Evolutionary conservation across 2,888 invertebrate genomes (phyloP).

Genomic region (Lycaena phlaeas): DNA sequence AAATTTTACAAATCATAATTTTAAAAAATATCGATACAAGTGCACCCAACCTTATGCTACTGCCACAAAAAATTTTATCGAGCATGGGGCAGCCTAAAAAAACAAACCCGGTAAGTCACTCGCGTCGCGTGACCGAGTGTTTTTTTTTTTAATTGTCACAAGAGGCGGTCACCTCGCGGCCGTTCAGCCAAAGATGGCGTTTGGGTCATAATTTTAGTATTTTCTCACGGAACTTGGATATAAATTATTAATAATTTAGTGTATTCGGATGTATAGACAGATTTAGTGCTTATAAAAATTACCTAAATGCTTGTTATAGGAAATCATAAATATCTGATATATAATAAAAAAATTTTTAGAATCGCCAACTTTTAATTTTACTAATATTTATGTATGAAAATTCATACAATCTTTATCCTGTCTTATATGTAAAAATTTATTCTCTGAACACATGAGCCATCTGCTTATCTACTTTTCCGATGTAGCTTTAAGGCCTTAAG

Average conservation of each 20-base stretch:
- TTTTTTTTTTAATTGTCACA: conserved; percentile 65
- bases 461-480: too few relatives aligned
- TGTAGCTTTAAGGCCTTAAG: too few relatives aligned
- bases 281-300: too few relatives aligned
- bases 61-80: conserved; percentile 72
- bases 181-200: conserved; percentile 8
- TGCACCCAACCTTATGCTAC: conserved; percentile 44
- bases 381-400: too few relatives aligned
- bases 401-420: too few relatives aligned
- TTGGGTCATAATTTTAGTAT: not conserved
- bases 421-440: too few relatives aligned
- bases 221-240: not conserved
- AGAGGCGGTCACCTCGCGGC: conserved; percentile 38
- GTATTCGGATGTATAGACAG: not conserved
- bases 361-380: too few relatives aligned
- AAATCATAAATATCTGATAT: too few relatives aligned
- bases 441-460: too few relatives aligned
- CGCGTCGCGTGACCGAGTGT: conserved; percentile 49
- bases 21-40: conserved; percentile 9
- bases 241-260: not conserved
- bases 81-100: conserved; percentile 67
- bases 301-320: too few relatives aligned
- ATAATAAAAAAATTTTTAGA: too few relatives aligned
- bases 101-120: conserved; percentile 70
- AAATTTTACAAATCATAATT: too few relatives aligned